Evolutionary conservation across 2,888 invertebrate species (phyloP), one percentile per base, ranked within the genome.

Genomic region (Lepidocyrtoides sp.): DNA sequence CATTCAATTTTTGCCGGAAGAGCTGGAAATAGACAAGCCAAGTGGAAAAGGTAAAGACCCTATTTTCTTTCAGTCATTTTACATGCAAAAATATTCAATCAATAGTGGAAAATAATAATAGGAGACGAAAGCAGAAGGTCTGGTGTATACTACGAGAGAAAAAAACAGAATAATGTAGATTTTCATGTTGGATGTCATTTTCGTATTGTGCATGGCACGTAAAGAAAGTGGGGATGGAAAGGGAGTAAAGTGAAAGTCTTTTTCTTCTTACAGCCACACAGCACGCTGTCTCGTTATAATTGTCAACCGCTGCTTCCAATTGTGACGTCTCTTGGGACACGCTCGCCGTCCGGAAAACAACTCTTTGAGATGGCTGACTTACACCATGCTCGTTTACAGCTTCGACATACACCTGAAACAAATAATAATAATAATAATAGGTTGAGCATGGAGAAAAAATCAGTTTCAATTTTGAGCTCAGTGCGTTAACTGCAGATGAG

Each of bases 331-430:
- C 96, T 69, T 96, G 96, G 95, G 96, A 96, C 83, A 96, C 94
- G 92, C 95, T 95, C 95, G 97, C 97, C 0, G 98, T 98, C 93
- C 96, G 96, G 95, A 98, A 98, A 89, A 98, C 96, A 60, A 98
- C 96, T 92, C 98, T 96, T 1, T 97, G 96, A 23, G 98, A 98
- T 0, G 97, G 96, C 93, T 97, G 97, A 26, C 98, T 97, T 14
- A 97, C 96, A 0, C 98, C 98, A 94, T 98, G 97, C 8, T 96
- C 96, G 95, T 98, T 98, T 32, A 97, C 96, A 0, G 98, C 98
- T 94, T 97, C 97, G 54, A 98, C 97, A 95, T 96, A 98, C 92
- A 94, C 93, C 93, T 93, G 87, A 48, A 63, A 69, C 23, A 87
- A 86, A 79, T 32, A 81, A 81, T 88, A 57, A 63, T 29, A 86